Percentiles rank a stretch among this genome's conserved stretches.
phyloP scores from a whole-genome alignment of 2,797 vertebrate species.

The Xiphophorus birchmanni region DNA sequence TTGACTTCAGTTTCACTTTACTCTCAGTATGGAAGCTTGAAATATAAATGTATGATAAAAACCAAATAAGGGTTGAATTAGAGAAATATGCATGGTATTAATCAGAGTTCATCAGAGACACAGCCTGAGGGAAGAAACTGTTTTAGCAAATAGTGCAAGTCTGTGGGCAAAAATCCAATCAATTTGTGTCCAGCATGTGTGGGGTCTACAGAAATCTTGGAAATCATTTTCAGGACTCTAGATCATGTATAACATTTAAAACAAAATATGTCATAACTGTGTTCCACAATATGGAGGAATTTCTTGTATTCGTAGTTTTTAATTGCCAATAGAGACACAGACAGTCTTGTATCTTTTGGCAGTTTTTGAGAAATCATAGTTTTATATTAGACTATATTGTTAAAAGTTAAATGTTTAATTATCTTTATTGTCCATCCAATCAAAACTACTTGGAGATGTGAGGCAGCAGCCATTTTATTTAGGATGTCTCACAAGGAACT shows the following conservation, averaged over 20 bases:
- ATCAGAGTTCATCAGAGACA: neutral
- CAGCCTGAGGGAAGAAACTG: no score
- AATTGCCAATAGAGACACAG: neutral
- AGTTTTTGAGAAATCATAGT: neutral
- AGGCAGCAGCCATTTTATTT: conserved; percentile 5
- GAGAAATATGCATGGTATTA: neutral
- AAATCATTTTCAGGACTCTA: neutral
- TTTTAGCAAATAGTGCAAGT: no score
- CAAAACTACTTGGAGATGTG: neutral
- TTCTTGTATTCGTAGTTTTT: neutral
- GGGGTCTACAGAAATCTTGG: neutral
- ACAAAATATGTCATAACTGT: neutral
- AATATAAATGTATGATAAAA: neutral
- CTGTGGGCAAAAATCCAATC: neutral
- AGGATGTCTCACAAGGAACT: conserved; percentile 25
- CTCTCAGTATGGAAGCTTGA: neutral
- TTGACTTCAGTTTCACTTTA: neutral
- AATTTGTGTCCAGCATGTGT: neutral
- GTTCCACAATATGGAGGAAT: neutral
- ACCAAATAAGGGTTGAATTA: no score
- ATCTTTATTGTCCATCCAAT: neutral
- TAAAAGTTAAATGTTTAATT: neutral
- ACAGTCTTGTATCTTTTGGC: neutral
- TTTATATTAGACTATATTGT: neutral
- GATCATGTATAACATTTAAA: neutral